These are phyloP conservation scores for Nipponia nippon DNA, from an alignment of 2,113 vertebrate species.

Conservation along the genomic window DNA sequence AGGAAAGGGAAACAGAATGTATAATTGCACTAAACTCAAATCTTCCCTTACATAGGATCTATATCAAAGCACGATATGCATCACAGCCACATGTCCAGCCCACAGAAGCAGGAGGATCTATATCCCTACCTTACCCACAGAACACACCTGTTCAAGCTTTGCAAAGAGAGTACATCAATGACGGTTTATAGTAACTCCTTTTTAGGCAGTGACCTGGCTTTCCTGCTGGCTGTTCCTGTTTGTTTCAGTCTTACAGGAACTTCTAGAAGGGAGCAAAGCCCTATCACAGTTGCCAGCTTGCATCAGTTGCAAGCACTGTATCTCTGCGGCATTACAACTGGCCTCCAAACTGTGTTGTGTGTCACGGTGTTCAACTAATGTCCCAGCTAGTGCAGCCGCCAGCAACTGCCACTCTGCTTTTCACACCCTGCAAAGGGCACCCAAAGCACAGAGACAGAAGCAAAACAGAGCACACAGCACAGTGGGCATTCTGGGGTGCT, in stretches of 20 bases:
- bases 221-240: not conserved
- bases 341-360: rapidly evolving
- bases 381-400: not conserved
- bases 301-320: not conserved
- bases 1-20: not conserved
- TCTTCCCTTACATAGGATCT: not conserved
- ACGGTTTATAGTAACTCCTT: not conserved
- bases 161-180: not conserved
- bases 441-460: not conserved
- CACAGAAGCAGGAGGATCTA: not conserved
- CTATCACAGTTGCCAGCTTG: not conserved
- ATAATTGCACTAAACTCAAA: not conserved
- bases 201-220: not conserved
- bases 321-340: rapidly evolving
- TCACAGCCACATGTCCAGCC: not conserved
- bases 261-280: not conserved
- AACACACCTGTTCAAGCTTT: not conserved
- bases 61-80: not conserved
- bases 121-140: not conserved
- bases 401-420: rapidly evolving
- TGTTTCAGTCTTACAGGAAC: not conserved
- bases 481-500: rapidly evolving
- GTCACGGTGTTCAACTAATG: not conserved
- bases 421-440: not conserved
- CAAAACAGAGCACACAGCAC: not conserved